A percentile compares a stretch with the other conserved stretches of the same genome.
phyloP scores from a whole-genome alignment of 2,888 invertebrate species.

The Dasysyrphus tricinctus region DNA sequence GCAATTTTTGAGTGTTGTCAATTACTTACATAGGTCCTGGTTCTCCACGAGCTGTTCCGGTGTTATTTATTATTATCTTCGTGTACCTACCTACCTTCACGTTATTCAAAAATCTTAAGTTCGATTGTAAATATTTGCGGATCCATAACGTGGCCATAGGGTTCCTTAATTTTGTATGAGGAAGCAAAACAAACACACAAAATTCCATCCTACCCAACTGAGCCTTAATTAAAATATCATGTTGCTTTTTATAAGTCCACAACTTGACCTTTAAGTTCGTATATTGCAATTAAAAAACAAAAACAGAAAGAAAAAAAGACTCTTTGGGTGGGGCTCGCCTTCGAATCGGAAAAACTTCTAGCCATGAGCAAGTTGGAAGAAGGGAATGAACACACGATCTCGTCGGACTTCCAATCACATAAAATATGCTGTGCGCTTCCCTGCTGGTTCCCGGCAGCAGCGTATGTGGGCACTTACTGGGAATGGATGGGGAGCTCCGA shows the following conservation, averaged over 20 bases:
- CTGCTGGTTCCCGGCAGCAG: conserved; percentile 35
- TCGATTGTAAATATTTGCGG: too few species aligned
- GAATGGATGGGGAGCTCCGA: conserved; percentile 8
- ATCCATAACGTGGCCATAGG: too few species aligned
- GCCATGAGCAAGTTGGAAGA: not conserved
- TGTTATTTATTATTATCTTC: too few species aligned
- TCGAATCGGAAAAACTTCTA: conserved; percentile 1
- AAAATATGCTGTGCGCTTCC: conserved; percentile 26
- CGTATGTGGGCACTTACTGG: not conserved
- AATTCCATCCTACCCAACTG: not conserved
- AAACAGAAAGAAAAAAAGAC: conserved; percentile 5
- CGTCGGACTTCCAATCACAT: conserved; percentile 16
- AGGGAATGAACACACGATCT: conserved; percentile 1
- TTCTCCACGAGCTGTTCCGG: too few species aligned
- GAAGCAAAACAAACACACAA: not conserved
- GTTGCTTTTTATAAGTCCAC: not conserved
- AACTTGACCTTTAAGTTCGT: conserved; percentile 16
- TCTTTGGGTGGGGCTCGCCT: conserved; percentile 60
- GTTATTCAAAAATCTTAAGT: too few species aligned
- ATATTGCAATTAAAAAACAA: not conserved
- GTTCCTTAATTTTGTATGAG: too few species aligned
- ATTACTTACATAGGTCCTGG: too few species aligned
- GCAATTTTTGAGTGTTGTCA: too few species aligned
- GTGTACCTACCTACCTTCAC: too few species aligned
- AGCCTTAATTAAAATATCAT: not conserved